phyloP scores from a whole-genome alignment of 2,113 vertebrate genomes.

The Abramis brama region DNA sequence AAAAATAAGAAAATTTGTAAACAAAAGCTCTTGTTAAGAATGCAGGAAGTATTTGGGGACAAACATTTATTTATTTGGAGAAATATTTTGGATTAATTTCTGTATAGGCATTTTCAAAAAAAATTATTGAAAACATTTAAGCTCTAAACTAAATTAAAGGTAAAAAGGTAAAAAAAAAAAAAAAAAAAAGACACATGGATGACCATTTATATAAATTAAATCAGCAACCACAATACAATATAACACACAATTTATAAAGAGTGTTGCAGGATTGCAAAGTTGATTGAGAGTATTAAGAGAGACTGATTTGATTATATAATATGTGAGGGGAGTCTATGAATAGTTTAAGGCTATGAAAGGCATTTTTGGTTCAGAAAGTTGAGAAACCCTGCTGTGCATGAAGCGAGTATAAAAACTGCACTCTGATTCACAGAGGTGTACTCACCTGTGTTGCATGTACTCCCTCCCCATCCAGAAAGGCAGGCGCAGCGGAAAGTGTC shows the following conservation, averaged over 20 bases:
- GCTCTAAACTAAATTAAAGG: not conserved
- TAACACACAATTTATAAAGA: not conserved
- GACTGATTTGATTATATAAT: not conserved
- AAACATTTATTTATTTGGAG: not conserved
- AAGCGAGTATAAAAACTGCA: not conserved
- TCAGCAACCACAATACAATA: not conserved
- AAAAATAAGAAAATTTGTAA: not conserved
- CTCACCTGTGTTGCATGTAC: conserved; percentile 89
- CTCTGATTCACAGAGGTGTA: not conserved
- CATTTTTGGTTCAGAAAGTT: not conserved
- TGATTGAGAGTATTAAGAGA: not conserved
- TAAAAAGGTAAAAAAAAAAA: not conserved
- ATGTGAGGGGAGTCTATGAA: not conserved
- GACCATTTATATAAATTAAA: not conserved
- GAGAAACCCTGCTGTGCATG: not conserved
- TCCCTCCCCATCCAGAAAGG: conserved; percentile 87
- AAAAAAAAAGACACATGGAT: rapidly evolving
- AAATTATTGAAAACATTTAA: not conserved
- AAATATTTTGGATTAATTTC: not conserved
- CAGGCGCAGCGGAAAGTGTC: conserved; percentile 91
- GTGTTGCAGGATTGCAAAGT: not conserved
- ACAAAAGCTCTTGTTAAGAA: no score
- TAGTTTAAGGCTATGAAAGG: not conserved
- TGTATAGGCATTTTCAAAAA: not conserved
- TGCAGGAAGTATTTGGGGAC: no score